phyloP scores from a whole-genome alignment of 37 sponge, comb jelly and placozoan genomes.

The Agelas oroides region DNA sequence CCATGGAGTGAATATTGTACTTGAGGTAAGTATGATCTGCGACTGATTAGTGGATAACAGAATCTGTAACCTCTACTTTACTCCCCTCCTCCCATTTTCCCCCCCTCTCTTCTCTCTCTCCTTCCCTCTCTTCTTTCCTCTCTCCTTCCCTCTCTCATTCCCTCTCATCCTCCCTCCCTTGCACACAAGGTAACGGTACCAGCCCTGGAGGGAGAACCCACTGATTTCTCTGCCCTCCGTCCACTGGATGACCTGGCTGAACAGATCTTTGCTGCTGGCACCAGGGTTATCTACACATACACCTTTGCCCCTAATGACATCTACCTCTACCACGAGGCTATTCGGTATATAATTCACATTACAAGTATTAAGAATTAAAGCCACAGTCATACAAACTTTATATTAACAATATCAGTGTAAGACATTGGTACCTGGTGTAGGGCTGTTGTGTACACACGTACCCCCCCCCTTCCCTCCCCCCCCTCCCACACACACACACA shows the following conservation, averaged over 20 bases:
- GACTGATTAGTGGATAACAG: no score
- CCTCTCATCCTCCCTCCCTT: not conserved
- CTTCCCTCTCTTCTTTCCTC: not conserved
- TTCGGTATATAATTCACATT: constrained; percentile 37
- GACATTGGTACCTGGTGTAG: no score
- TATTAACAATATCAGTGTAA: no score
- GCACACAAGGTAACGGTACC: not conserved
- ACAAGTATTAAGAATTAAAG: no score
- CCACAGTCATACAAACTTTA: no score
- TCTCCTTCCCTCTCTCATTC: not conserved
- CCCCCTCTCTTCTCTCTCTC: not conserved
- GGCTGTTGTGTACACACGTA: no score
- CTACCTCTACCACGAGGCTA: constrained; percentile 48
- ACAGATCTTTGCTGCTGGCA: constrained; percentile 38
- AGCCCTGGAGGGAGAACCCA: not conserved
- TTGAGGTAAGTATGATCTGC: constrained; percentile 25
- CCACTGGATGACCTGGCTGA: constrained; percentile 25
- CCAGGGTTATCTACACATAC: constrained; percentile 25
- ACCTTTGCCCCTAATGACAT: not conserved
- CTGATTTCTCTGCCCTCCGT: not conserved
- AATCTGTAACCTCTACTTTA: not conserved
- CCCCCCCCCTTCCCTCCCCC: no score
- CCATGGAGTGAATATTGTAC: constrained; percentile 22
- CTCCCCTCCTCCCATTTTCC: not conserved
- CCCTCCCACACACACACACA: not conserved